phyloP scores from a whole-genome alignment of 1,140 invertebrate species.

The Laupala kohalensis region DNA sequence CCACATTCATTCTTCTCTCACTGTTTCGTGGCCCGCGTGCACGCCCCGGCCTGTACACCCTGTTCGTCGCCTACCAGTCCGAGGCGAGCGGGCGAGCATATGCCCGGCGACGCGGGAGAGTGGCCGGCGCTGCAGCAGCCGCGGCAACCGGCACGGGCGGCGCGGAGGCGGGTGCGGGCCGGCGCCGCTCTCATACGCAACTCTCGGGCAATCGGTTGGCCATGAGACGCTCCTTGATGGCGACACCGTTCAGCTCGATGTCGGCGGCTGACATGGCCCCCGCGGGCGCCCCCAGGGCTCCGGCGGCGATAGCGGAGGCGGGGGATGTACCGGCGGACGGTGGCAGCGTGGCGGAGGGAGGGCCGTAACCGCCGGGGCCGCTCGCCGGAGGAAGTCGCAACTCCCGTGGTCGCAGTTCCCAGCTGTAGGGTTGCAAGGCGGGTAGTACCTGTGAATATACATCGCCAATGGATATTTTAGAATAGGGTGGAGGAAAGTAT shows the following conservation, averaged over 20 bases:
- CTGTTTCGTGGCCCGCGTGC: not conserved
- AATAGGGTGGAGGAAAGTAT: no score
- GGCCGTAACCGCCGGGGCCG: conserved; percentile 19
- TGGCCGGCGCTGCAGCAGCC: no score
- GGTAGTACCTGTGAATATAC: not conserved
- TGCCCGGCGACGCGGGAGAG: not conserved
- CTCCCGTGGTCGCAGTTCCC: conserved; percentile 28
- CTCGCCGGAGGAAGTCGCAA: conserved; percentile 17
- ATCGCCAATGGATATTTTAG: no score
- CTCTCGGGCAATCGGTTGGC: conserved; percentile 60
- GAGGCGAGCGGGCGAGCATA: not conserved
- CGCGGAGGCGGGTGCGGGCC: no score
- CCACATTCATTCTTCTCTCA: not conserved
- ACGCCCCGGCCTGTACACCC: no score
- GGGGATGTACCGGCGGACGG: not conserved
- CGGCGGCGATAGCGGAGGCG: conserved; percentile 10
- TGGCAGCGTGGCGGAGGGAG: not conserved
- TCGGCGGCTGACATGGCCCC: conserved; percentile 16
- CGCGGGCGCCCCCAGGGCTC: conserved; percentile 18
- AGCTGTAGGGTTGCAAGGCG: conserved; percentile 21
- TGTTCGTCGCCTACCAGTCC: not conserved
- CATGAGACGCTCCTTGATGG: conserved; percentile 59
- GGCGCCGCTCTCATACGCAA: conserved; percentile 41
- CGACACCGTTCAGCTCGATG: conserved; percentile 44
- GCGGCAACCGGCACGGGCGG: no score